Evolutionary conservation across 2,797 vertebrate species (phyloP), one percentile per base, ranked within the genome.

Genomic region (Ambastaia sidthimunki): DNA sequence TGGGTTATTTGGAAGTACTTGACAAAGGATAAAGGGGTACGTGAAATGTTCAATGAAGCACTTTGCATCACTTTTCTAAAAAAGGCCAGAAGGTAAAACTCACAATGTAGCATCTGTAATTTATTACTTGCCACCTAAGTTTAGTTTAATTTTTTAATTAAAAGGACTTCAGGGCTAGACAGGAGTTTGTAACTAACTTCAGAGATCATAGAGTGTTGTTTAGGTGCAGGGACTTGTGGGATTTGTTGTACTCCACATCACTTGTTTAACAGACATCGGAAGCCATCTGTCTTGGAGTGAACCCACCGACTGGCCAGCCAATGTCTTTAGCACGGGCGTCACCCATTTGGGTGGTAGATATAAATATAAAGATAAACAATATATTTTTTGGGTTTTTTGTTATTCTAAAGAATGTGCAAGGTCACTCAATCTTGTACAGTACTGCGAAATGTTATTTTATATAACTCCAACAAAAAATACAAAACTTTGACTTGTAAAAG

Each of bases 381-480:
- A 89, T 84, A 86, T 89, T 81, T 87, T 71, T 72, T 57, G 87
- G 85, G 82, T 47, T 82, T 88, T 81, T 80, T 92, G 92, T 94
- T 93, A 91, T 93, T 92, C 93, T 93, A 91, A 88, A 91, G 90
- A 84, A 91, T 91, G 70, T 85, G 81, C 79, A 84, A 85, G 92
- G 92, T 93, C 94, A 93, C 93, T 91, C 90, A 71, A 93, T 89
- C 94, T 92, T 96, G 94, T 95, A 95, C 93, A 94, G 92, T 62
- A 95, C 89, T 93, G 90, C 90, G 93, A 94, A 92, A 93, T 94
- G 92, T 93, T 94, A 93, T 95, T 96, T 96, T 96, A 91, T 96
- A 94, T 91, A 94, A 93, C 91, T 94, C 95, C 93, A 93, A 92
- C 92, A 91, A 81, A 5, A 92, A 90, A 85, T 75, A 82, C 54